Evolutionary conservation across 2,888 invertebrate species (phyloP).

Genomic region (Eubasilissa splendida): DNA sequence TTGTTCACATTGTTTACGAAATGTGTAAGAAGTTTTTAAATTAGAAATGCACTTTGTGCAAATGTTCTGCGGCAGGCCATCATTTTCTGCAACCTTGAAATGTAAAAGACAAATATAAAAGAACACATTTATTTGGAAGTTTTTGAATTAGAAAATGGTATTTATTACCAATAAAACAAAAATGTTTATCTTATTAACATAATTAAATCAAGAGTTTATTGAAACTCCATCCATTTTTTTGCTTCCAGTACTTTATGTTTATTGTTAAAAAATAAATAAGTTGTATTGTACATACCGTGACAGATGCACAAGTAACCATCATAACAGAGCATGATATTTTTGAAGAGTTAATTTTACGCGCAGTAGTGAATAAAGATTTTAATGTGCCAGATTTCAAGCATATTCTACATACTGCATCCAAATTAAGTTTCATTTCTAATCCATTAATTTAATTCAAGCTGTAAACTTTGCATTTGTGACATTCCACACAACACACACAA

Average conservation of each 20-base stretch:
- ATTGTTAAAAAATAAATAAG: background rate
- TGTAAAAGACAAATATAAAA: background rate
- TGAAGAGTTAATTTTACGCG: constrained; percentile 17
- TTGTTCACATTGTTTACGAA: constrained; percentile 49
- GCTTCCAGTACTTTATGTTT: background rate
- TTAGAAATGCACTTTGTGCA: constrained; percentile 51
- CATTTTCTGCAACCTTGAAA: constrained; percentile 47
- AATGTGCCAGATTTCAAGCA: constrained; percentile 42
- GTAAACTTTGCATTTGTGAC: too few relatives aligned
- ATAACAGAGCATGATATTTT: constrained; percentile 40
- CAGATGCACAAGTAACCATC: constrained; percentile 40
- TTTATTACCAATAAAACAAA: background rate
- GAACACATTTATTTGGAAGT: background rate
- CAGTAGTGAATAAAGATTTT: constrained; percentile 39
- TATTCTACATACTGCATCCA: constrained; percentile 39
- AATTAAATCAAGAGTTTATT: background rate
- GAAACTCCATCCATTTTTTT: too few relatives aligned
- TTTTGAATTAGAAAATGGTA: background rate
- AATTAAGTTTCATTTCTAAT: constrained; percentile 37
- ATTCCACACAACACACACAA: too few relatives aligned
- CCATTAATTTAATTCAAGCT: too few relatives aligned
- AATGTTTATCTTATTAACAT: background rate
- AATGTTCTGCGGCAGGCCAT: constrained; percentile 46
- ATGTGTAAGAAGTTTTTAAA: constrained; percentile 44
- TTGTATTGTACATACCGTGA: constrained; percentile 28